Percentiles rank a stretch among this genome's conserved stretches.
Evolutionary conservation across 1,140 invertebrate genomes (phyloP).

Genomic region (Drosophila albomicans): DNA sequence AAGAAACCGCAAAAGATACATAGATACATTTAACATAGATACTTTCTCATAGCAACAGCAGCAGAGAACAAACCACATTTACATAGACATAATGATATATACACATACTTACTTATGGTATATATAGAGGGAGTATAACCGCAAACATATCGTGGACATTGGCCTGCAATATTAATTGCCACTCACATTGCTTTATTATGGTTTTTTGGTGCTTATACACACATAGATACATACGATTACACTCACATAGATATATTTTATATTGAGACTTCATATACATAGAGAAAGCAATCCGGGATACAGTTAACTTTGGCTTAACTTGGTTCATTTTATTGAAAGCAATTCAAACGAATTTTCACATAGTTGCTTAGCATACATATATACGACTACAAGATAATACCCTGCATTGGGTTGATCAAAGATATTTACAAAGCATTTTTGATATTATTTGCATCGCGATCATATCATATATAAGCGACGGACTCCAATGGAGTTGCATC

Average conservation of each 20-base stretch:
- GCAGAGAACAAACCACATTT: constrained; percentile 48
- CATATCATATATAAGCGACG: constrained; percentile 46
- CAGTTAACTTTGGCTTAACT: constrained; percentile 11
- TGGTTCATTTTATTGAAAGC: constrained; percentile 41
- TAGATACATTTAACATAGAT: constrained; percentile 21
- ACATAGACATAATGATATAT: background rate
- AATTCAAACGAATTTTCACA: constrained; percentile 73
- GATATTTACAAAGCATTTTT: constrained; percentile 64
- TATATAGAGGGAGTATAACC: constrained; percentile 57
- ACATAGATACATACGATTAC: constrained; percentile 49
- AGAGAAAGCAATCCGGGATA: constrained; percentile 30
- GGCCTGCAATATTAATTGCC: constrained; percentile 80
- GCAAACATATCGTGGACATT: constrained; percentile 84
- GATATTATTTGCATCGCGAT: constrained; percentile 65
- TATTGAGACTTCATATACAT: constrained; percentile 2
- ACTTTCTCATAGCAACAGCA: constrained; percentile 23
- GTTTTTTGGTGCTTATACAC: constrained; percentile 56
- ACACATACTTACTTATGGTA: background rate
- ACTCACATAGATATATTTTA: constrained; percentile 39
- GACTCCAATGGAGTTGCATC: constrained; percentile 12
- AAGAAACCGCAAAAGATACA: constrained; percentile 8
- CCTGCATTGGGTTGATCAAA: constrained; percentile 52
- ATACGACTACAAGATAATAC: constrained; percentile 33
- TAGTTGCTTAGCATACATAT: constrained; percentile 62
- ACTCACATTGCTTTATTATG: constrained; percentile 73